Evolutionary conservation across 1,140 invertebrate species (phyloP).

Genomic region (Gonatopus flavifemur): DNA sequence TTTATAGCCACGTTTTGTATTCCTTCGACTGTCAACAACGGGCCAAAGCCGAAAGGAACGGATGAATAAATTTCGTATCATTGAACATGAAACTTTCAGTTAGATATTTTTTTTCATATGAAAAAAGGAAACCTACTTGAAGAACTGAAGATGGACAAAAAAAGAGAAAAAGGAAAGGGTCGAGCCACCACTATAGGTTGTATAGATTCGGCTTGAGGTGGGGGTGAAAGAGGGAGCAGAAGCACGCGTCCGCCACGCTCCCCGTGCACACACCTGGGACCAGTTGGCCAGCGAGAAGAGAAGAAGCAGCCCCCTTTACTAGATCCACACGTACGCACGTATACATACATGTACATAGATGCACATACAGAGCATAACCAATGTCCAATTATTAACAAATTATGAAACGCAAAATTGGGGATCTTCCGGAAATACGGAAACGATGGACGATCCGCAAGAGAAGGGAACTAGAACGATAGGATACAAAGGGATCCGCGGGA

Average conservation of each 20-base stretch:
- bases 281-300: slow-evolving; percentile 37
- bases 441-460: neutral
- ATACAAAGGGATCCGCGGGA: neutral
- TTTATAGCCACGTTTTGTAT: no score
- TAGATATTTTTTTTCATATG: neutral
- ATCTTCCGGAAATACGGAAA: slow-evolving; percentile 31
- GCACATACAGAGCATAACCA: slow-evolving; percentile 38
- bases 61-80: slow-evolving; percentile 2
- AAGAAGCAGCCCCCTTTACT: slow-evolving; percentile 21
- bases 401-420: slow-evolving; percentile 39
- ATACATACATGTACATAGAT: no score
- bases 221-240: slow-evolving; percentile 51
- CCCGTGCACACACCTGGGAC: slow-evolving; percentile 36
- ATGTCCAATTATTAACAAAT: slow-evolving; percentile 51
- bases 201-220: slow-evolving; percentile 23
- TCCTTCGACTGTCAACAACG: no score
- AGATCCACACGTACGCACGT: neutral
- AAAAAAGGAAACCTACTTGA: slow-evolving; percentile 4
- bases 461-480: neutral
- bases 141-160: slow-evolving; percentile 11
- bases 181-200: slow-evolving; percentile 30
- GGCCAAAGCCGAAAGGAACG: neutral
- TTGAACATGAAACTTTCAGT: neutral
- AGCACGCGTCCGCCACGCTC: slow-evolving; percentile 56
- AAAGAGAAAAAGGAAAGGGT: slow-evolving; percentile 20